phyloP scores from a whole-genome alignment of 2,888 invertebrate genomes.

The Scrobipalpa atriplicella region DNA sequence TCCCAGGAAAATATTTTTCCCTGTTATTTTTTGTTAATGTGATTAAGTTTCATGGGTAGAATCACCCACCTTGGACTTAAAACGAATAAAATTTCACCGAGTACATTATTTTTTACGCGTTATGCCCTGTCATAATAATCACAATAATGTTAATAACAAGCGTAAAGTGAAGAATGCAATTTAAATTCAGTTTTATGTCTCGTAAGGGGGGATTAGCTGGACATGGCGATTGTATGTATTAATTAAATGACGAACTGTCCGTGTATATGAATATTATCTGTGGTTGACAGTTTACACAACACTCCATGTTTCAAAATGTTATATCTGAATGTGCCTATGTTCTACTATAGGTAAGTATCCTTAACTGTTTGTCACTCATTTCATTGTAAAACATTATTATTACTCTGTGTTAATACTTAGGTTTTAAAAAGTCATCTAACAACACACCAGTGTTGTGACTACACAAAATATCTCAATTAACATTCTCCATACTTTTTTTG shows the following conservation, averaged over 20 bases:
- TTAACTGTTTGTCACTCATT: no score
- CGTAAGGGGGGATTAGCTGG: conserved; percentile 42
- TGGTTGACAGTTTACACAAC: conserved; percentile 37
- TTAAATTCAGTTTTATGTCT: conserved; percentile 22
- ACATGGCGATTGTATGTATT: conserved; percentile 28
- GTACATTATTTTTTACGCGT: neutral
- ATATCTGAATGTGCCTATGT: neutral
- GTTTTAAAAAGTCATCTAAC: no score
- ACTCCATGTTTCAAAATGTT: conserved; percentile 29
- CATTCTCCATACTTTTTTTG: no score
- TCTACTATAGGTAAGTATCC: no score
- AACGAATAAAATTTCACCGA: neutral
- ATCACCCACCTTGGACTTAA: no score
- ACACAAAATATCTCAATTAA: no score
- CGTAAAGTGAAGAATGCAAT: conserved; percentile 15
- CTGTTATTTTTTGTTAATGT: no score
- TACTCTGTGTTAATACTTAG: no score
- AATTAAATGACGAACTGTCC: neutral
- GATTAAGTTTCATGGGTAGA: no score
- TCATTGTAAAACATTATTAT: no score
- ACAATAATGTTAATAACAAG: neutral
- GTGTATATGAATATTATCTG: conserved; percentile 34
- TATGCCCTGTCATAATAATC: neutral
- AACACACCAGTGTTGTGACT: no score
- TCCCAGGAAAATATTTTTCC: no score